phyloP scores from a whole-genome alignment of 2,113 vertebrate species.

The Cettia cetti region DNA sequence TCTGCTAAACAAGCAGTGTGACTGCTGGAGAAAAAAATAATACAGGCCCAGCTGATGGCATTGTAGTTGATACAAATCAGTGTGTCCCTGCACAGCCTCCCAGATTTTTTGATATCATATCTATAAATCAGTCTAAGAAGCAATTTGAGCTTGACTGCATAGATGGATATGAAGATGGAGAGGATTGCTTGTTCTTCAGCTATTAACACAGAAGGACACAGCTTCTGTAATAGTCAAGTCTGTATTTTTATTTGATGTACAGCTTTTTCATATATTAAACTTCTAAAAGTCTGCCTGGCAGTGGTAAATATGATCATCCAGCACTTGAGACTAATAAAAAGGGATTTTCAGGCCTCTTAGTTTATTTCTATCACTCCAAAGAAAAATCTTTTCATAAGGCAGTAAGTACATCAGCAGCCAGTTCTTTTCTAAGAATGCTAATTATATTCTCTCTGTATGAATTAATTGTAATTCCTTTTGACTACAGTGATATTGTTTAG shows the following conservation, averaged over 20 bases:
- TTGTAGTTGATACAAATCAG: conserved; percentile 28
- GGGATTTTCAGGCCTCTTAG: conserved; percentile 5
- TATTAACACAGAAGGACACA: conserved; percentile 39
- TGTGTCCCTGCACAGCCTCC: conserved; percentile 11
- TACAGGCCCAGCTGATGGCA: not conserved
- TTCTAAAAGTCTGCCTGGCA: not conserved
- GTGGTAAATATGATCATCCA: not conserved
- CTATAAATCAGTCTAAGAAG: conserved; percentile 57
- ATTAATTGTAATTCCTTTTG: conserved; percentile 69
- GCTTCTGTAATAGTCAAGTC: conserved; percentile 3
- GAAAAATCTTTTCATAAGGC: conserved; percentile 26
- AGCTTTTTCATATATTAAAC: conserved; percentile 21
- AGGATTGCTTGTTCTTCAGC: conserved; percentile 19
- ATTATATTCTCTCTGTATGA: conserved; percentile 63
- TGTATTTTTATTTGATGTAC: conserved; percentile 29
- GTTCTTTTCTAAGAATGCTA: conserved; percentile 65
- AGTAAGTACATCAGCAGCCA: conserved; percentile 2
- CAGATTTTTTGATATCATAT: conserved; percentile 24
- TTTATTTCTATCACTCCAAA: conserved; percentile 44
- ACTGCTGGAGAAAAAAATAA: not conserved
- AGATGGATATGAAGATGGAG: conserved; percentile 47
- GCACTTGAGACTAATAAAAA: conserved; percentile 21
- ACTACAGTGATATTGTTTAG: conserved; percentile 67
- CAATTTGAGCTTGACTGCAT: conserved; percentile 49
- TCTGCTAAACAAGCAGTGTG: conserved; percentile 10